Evolutionary conservation across 2,888 invertebrate species (phyloP).

Genomic region (Drosophila borborema): DNA sequence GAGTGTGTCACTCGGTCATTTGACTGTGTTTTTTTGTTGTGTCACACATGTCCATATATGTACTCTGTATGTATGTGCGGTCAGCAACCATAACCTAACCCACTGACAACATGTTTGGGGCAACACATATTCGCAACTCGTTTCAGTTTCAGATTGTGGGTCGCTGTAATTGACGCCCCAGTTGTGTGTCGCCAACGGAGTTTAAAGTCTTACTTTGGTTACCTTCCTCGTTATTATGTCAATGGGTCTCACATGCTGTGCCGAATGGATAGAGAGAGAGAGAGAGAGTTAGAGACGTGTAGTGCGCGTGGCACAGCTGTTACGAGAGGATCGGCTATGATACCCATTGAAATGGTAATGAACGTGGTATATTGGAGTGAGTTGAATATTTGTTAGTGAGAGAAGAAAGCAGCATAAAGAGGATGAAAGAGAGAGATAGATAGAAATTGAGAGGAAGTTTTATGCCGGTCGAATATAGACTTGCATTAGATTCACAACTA

Average conservation of each 20-base stretch:
- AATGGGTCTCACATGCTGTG: slow-evolving; percentile 74
- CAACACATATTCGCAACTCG: slow-evolving; percentile 37
- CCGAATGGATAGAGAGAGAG: background rate
- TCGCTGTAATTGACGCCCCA: slow-evolving; percentile 71
- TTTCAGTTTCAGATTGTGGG: slow-evolving; percentile 64
- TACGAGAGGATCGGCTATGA: slow-evolving; percentile 52
- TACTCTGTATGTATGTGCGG: slow-evolving; percentile 15
- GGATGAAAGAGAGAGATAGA: no score
- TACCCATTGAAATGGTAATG: slow-evolving; percentile 1
- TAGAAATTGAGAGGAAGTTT: background rate
- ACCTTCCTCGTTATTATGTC: slow-evolving; percentile 84
- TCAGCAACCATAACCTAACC: slow-evolving; percentile 65
- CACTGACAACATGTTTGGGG: slow-evolving; percentile 49
- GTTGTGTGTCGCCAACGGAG: slow-evolving; percentile 34
- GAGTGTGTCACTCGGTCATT: slow-evolving; percentile 77
- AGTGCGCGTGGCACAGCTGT: slow-evolving; percentile 53
- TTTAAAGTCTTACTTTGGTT: slow-evolving; percentile 69
- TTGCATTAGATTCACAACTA: background rate
- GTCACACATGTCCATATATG: slow-evolving; percentile 40
- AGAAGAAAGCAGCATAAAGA: background rate
- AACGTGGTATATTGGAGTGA: background rate
- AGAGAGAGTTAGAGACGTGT: background rate
- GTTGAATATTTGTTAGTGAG: background rate
- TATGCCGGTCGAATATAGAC: background rate
- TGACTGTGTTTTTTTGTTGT: slow-evolving; percentile 37